Evolutionary conservation across 2,888 invertebrate genomes (phyloP), one percentile per base, ranked within the genome.

Genomic region (Athripsodes cinereus): DNA sequence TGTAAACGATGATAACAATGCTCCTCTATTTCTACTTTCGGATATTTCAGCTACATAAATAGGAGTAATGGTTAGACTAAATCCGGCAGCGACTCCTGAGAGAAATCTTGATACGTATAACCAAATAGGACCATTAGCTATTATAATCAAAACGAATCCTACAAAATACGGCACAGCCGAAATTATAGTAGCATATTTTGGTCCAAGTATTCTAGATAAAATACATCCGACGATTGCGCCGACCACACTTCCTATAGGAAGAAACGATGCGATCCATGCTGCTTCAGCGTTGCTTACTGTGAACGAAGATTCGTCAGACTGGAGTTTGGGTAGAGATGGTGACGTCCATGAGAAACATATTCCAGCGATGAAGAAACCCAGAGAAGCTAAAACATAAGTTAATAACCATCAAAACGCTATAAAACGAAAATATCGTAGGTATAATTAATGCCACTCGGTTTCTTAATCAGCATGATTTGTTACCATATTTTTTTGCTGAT

Each of bases 281-380:
- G 71, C 70, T 46, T 72, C 70, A 61, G 68, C 67, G n/a, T 71
- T 71, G 1, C 69, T 71, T 54, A 72, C 63, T 11, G 62, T 64
- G 3, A 73, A 62, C 34, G 67, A 69, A n/a, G 73, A 71, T 2
- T 68, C 64, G 2, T 67, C 52, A 2, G 67, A 66, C 61, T 72
- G 70, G 52, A 73, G 53, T 31, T 65, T 66, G 19, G 71, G 71
- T 20, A 73, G 62, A 2, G 67, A 69, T 35, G 73, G 73, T 10
- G 73, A 73, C 10, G 73, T 71, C 73, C 73, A 73, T 13, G 72
- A 71, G 55, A 73, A 70, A 59, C 71, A 71, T 3, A 70, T 66
- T 6, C 73, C 73, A 2, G 69, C 54, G n/a, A 40, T 53, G 48
- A 64, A 58, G 19, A 59, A 51, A 18, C 51, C 46, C 26, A 64